A percentile compares a stretch with the other conserved stretches of the same genome.
Conservation (phyloP, 1,140 invertebrate species). For the Rhizoglyphus robini region DNA sequence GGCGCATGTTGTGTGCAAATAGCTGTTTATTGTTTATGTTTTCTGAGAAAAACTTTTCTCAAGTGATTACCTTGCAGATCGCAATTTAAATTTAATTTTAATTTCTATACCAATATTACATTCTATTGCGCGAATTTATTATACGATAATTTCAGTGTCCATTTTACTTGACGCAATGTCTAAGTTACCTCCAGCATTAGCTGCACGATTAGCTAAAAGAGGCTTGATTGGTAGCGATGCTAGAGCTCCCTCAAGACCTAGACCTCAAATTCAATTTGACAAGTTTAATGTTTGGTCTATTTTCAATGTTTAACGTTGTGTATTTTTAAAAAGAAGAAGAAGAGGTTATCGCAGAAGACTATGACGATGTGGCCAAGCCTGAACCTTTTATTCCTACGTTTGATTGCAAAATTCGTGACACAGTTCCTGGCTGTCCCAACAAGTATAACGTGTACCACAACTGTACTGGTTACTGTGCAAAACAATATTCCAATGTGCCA, state of each 20-base stretch:
- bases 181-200: constrained; percentile 63
- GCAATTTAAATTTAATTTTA: too few relatives aligned
- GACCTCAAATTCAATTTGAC: background rate
- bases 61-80: too few relatives aligned
- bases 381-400: background rate
- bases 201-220: constrained; percentile 66
- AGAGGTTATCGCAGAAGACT: constrained; percentile 77
- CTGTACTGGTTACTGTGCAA: constrained; percentile 73
- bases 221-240: constrained; percentile 44
- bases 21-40: too few relatives aligned
- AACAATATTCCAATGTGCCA: constrained; percentile 66
- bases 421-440: constrained; percentile 73
- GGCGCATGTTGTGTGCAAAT: too few relatives aligned
- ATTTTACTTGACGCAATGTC: too few relatives aligned
- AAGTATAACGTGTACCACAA: constrained; percentile 90
- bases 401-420: constrained; percentile 2
- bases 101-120: too few relatives aligned
- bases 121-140: too few relatives aligned
- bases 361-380: constrained; percentile 43
- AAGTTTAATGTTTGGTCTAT: background rate
- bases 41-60: too few relatives aligned
- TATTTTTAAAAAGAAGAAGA: constrained; percentile 35
- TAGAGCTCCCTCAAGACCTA: background rate
- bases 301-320: background rate
- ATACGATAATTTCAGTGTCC: too few relatives aligned